Evolutionary conservation across 2,797 vertebrate species (phyloP).

Genomic region (Gymnothorax reevesii): DNA sequence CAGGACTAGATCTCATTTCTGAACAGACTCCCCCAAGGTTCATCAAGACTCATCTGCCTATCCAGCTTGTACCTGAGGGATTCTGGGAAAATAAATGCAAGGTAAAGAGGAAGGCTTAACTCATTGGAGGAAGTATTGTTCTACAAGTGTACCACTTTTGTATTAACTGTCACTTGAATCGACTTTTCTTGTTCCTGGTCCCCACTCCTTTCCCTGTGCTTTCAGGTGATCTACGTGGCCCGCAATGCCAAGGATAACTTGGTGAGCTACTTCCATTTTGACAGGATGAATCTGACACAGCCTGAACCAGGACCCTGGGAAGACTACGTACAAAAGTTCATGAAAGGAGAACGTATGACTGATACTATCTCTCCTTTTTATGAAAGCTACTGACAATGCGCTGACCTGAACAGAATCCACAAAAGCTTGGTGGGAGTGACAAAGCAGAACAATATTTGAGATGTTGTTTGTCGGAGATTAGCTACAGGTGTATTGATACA

Average conservation of each 20-base stretch:
- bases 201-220: not conserved
- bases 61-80: constrained; percentile 65
- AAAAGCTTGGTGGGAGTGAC: not conserved
- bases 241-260: constrained; percentile 55
- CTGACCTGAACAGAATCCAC: not conserved
- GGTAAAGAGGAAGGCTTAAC: constrained; percentile 55
- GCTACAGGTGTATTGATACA: no score
- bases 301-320: constrained; percentile 54
- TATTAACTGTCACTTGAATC: not conserved
- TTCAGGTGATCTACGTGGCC: constrained; percentile 50
- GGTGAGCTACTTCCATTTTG: constrained; percentile 55
- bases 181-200: not conserved
- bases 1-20: constrained; percentile 43
- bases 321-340: constrained; percentile 50
- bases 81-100: constrained; percentile 78
- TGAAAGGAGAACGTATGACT: constrained; percentile 48
- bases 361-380: not conserved
- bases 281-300: constrained; percentile 47
- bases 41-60: constrained; percentile 73
- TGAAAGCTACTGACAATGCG: not conserved
- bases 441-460: not conserved
- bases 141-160: not conserved
- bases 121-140: not conserved
- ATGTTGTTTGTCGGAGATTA: not conserved
- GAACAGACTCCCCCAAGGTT: constrained; percentile 62